These are phyloP conservation scores for Melanocharis versteri DNA, from an alignment of 2,113 vertebrate species.

Conservation along the genomic window DNA sequence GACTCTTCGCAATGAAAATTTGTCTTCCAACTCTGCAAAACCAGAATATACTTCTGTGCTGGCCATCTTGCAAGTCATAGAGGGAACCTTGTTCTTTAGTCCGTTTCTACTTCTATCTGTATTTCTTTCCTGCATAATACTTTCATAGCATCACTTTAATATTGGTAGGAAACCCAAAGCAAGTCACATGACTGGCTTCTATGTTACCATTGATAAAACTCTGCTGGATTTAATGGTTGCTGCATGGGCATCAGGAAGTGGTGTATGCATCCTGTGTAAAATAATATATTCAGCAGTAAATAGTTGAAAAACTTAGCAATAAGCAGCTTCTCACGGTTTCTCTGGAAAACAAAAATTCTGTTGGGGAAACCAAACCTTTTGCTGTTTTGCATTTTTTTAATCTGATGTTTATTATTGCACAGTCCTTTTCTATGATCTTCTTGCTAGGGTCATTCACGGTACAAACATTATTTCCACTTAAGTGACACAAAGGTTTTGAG, in stretches of 20 bases:
- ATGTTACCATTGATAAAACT: not conserved
- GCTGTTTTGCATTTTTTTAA: not conserved
- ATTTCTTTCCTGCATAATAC: not conserved
- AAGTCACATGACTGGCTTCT: not conserved
- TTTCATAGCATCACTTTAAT: not conserved
- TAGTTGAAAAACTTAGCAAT: not conserved
- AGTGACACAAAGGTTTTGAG: not conserved
- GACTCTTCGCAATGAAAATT: not conserved
- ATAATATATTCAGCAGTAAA: not conserved
- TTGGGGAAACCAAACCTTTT: not conserved
- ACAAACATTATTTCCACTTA: not conserved
- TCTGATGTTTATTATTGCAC: not conserved
- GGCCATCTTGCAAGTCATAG: not conserved
- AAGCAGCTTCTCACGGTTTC: not conserved
- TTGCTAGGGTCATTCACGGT: not conserved
- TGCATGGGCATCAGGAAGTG: not conserved
- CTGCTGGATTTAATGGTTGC: not conserved
- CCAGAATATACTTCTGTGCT: not conserved
- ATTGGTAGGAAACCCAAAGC: not conserved
- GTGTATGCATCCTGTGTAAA: not conserved
- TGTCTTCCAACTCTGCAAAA: not conserved
- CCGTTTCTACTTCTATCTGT: not conserved
- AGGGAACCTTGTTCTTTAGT: not conserved
- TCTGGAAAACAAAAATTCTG: not conserved
- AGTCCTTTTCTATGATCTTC: not conserved